These are phyloP conservation scores for Eulithis testata DNA, from an alignment of 2,888 invertebrate species.

Conservation along the genomic window DNA sequence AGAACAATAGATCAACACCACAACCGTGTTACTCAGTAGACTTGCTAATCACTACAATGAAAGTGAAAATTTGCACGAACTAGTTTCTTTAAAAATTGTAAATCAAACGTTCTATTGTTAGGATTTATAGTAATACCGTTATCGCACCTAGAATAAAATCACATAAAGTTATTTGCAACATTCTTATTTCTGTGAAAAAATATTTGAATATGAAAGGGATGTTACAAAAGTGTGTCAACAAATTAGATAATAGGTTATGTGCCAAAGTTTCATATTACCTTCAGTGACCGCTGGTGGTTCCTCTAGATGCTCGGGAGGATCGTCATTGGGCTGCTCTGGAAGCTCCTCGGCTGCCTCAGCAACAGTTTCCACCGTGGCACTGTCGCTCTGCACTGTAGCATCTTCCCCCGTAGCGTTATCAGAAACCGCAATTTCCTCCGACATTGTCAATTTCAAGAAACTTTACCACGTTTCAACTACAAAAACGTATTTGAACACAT, in stretches of 20 bases:
- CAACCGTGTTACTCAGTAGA: conserved; percentile 1
- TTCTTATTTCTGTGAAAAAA: background rate
- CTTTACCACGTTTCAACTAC: conserved; percentile 66
- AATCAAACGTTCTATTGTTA: background rate
- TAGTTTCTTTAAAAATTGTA: conserved; percentile 9
- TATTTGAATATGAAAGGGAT: conserved; percentile 37
- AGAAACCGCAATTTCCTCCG: conserved; percentile 80
- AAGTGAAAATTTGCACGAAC: conserved; percentile 20
- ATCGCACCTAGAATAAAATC: background rate
- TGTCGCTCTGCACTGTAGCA: conserved; percentile 59
- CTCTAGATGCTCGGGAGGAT: conserved; percentile 45
- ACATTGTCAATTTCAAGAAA: conserved; percentile 77
- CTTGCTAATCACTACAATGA: conserved; percentile 20
- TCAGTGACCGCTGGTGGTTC: conserved; percentile 47
- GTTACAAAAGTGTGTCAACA: conserved; percentile 60
- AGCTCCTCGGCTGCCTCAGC: conserved; percentile 50
- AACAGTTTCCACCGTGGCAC: conserved; percentile 53
- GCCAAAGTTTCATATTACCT: conserved; percentile 64
- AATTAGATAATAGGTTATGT: conserved; percentile 69
- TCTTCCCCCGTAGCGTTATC: conserved; percentile 72
- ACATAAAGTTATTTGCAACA: background rate
- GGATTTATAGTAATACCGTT: background rate
- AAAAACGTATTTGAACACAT: conserved; percentile 72
- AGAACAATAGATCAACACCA: background rate
- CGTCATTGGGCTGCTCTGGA: conserved; percentile 48